Evolutionary conservation across 2,113 vertebrate genomes (phyloP), one percentile per base, ranked within the genome.

Genomic region (Calidris pugnax): DNA sequence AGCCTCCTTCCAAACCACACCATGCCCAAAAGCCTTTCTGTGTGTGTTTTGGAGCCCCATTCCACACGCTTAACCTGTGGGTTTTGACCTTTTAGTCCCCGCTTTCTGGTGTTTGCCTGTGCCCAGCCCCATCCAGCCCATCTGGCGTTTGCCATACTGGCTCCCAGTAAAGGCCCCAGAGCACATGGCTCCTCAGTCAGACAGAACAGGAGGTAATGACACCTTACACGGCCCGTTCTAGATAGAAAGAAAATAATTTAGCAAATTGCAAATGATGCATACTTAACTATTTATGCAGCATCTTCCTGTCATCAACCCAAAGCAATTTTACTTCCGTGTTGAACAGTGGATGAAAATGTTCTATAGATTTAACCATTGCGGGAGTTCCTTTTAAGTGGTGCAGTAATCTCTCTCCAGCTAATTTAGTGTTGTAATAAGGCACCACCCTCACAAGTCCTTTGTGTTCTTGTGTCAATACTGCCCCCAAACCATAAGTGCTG

Each of bases 221-320:
- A 96, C 96, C 95, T 96, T 71, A 80, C 95, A 76, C 75, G 79
- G 90, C 90, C 90, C 16, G 1, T 87, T 94, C 95, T 48, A 96
- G 95, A 96, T 90, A 97, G 94, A 96, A 97, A 96, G 95, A 96
- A 96, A 96, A 96, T 96, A 96, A 97, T 96, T 93, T 88, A 96
- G 90, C 95, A 96, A 96, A 96, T 95, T 96, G 95, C 95, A 97
- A 97, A 97, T 96, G 95, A 96, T 96, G 92, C 92, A 86, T 94
- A 57, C 96, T 96, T 96, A 97, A 97, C 96, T 96, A 96, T 96
- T 97, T 96, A 97, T 96, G 94, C 95, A 95, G 95, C 95, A 96
- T 97, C 96, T 97, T 97, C 95, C 95, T 96, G 95, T 97, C 95
- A 96, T 97, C 95, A 97, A 96, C 94, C 93, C 93, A 96, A 97